phyloP scores from a whole-genome alignment of 2,888 invertebrate species.

The Drosophila subquinaria region DNA sequence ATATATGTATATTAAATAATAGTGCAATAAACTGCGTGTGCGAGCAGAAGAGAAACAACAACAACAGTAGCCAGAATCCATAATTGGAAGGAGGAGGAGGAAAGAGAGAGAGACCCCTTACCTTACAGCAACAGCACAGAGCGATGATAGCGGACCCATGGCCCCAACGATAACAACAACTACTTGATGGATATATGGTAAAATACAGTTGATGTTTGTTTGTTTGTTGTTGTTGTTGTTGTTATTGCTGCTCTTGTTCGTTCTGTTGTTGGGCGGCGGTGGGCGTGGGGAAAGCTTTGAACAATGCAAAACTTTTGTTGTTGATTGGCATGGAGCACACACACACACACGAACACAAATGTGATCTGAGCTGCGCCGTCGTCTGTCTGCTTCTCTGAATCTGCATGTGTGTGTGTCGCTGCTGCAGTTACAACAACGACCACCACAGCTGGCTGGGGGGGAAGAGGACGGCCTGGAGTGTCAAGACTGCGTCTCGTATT shows the following conservation, averaged over 20 bases:
- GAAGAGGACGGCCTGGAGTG: conserved; percentile 20
- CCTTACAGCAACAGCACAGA: conserved; percentile 47
- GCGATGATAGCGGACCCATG: conserved; percentile 46
- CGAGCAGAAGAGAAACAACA: conserved; percentile 21
- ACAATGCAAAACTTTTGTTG: conserved; percentile 69
- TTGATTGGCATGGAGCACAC: conserved; percentile 56
- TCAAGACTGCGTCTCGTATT: conserved; percentile 20
- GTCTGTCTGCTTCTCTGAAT: conserved; percentile 20
- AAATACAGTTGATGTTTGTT: conserved; percentile 38
- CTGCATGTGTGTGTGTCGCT: conserved; percentile 15
- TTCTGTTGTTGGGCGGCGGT: conserved; percentile 54
- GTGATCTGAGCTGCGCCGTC: conserved; percentile 41
- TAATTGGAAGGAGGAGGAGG: conserved; percentile 6
- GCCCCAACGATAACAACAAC: conserved; percentile 38
- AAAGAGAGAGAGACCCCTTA: conserved; percentile 45
- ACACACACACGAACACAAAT: conserved; percentile 27
- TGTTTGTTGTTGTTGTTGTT: too few species aligned
- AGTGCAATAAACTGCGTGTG: conserved; percentile 57
- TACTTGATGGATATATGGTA: conserved; percentile 40
- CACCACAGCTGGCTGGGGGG: conserved; percentile 20
- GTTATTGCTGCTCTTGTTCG: conserved; percentile 26
- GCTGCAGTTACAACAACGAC: conserved; percentile 45
- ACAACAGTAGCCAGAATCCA: conserved; percentile 39
- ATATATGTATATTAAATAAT: conserved; percentile 32
- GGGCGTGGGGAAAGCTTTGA: conserved; percentile 46